Percentiles rank a stretch among this genome's conserved stretches.
phyloP scores from a whole-genome alignment of 2,113 vertebrate species.

The Pica pica region DNA sequence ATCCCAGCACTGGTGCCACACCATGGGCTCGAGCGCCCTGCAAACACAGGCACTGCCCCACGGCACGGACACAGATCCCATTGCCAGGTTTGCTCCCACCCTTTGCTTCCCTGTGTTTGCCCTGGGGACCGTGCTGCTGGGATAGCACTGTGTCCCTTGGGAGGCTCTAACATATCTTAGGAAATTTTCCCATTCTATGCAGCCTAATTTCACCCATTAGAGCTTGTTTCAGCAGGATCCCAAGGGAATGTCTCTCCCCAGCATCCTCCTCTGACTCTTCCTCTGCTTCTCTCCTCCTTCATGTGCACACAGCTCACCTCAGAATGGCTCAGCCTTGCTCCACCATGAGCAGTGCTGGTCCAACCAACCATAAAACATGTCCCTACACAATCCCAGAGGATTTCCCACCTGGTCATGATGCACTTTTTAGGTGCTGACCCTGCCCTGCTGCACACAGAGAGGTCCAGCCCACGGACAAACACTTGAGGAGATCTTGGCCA shows the following conservation, averaged over 20 bases:
- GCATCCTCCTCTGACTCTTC: neutral
- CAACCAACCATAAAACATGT: neutral
- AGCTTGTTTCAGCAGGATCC: neutral
- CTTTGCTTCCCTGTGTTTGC: neutral
- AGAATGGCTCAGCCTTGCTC: neutral
- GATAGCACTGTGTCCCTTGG: neutral
- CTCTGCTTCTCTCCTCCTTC: neutral
- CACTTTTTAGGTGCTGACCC: neutral
- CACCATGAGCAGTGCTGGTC: neutral
- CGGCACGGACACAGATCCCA: neutral
- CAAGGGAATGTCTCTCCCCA: neutral
- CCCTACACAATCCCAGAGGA: neutral
- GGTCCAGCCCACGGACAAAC: neutral
- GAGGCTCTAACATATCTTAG: neutral
- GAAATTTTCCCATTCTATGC: neutral
- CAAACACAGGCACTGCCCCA: neutral
- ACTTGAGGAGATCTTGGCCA: neutral
- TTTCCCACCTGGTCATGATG: neutral
- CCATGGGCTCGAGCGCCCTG: neutral
- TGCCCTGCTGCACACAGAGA: neutral
- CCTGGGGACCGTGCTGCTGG: neutral
- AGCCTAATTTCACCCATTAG: conserved; percentile 38
- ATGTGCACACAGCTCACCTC: rapidly evolving
- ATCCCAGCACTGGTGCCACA: neutral
- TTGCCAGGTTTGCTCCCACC: neutral